Base-by-base conservation (phyloP, 2,888 invertebrate species). In the Rosalia funebris region DNA sequence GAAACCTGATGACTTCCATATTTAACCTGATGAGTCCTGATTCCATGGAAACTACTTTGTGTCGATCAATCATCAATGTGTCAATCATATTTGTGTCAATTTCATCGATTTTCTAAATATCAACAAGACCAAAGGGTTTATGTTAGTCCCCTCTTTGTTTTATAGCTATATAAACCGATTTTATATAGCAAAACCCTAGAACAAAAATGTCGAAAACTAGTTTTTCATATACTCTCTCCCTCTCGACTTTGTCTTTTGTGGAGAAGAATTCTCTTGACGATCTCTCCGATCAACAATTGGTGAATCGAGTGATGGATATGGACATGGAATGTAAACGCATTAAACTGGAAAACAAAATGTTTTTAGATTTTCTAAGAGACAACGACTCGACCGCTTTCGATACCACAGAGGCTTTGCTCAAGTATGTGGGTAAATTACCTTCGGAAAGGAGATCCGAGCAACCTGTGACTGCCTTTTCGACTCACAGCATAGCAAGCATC, bases 271-370 rank as follows among this genome's bases (percentile, higher is more conserved):
- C 66, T 1, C 55, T 70, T 11, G 66, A 69, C 17, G 61, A 68
- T 11, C 59, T 72, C 9, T 66, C 61, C 11, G 70, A 72, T 19
- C 59, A 65, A 17, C 66, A 71, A 53, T 48, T 72, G 7, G 62
- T 70, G 19, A 62, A 71, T 12, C 15, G 66, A 12, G 60, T 68
- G 0, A 56, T 59, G 31, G 68, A 70, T 11, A 16, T 62, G 25
- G 70, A 69, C 50, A 57, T 34, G n/a, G 62, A 66, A 50, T 56
- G 60, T 20, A 54, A 45, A 15, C 68, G 70, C 42, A 41, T 70
- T 15, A 41, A 57, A 37, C 19, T 71, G 5, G 71, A 73, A 47
- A 73, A 73, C 50, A 41, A 37, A n/a, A 39, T 73, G 7, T 71
- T 73, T 25, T 54, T 62, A 5, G 60, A 62, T 4, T 73, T 68